These are phyloP conservation scores for Lepidonotus clava DNA, from an alignment of 2,888 invertebrate species.

Conservation along the genomic window DNA sequence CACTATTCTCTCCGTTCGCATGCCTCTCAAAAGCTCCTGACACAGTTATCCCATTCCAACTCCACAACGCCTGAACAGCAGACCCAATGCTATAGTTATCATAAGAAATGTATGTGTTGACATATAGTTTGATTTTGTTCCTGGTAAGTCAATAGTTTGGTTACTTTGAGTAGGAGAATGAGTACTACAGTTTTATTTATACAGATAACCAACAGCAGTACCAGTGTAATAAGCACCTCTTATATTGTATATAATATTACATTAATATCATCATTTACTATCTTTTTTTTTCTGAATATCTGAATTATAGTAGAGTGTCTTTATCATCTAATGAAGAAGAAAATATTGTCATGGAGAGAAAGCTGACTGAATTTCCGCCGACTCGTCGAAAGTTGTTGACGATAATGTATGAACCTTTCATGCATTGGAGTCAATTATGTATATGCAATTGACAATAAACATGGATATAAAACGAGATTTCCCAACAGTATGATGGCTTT, in stretches of 20 bases:
- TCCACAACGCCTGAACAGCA: too few species aligned
- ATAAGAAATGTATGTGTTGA: neutral
- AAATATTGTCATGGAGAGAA: neutral
- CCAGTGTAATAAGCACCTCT: conserved; percentile 9
- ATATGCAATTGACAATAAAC: neutral
- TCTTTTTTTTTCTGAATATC: neutral
- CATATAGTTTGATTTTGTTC: neutral
- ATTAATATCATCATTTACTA: neutral
- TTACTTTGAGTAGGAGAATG: neutral
- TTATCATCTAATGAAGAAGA: neutral
- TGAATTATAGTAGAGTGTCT: neutral
- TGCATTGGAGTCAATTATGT: too few species aligned
- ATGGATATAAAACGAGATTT: neutral
- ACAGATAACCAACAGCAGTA: neutral
- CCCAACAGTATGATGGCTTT: neutral
- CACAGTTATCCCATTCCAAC: too few species aligned
- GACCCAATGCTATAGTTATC: neutral
- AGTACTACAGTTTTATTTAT: neutral
- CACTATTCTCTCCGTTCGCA: too few species aligned
- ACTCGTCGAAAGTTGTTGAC: neutral
- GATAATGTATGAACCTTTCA: neutral
- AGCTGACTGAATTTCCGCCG: neutral
- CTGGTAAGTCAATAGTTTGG: too few species aligned
- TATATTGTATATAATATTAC: neutral
- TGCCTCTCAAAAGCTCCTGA: too few species aligned